Conservation (phyloP, 1,140 invertebrate genomes). For the Eriosoma lanigerum region DNA sequence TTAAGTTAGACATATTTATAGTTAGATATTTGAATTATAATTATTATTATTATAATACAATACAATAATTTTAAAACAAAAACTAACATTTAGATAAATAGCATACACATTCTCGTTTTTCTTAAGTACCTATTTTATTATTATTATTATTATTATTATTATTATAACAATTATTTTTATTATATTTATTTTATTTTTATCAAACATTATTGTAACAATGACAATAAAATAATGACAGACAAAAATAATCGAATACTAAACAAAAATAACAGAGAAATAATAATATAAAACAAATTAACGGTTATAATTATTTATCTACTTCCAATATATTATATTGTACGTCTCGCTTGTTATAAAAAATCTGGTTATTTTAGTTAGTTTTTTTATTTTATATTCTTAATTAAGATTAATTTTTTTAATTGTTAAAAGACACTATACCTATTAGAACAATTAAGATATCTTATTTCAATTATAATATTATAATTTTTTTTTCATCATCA, state of each 20-base stretch:
- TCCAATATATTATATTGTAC: slow-evolving; percentile 21
- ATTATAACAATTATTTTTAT: neutral
- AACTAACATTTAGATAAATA: slow-evolving; percentile 23
- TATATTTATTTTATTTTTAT: slow-evolving; percentile 3
- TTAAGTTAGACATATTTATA: slow-evolving; percentile 45
- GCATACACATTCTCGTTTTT: slow-evolving; percentile 16
- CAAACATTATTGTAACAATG: slow-evolving; percentile 32
- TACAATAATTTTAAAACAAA: slow-evolving; percentile 22
- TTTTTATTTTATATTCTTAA: slow-evolving; percentile 36
- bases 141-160: slow-evolving; percentile 21
- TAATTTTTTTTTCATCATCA: slow-evolving; percentile 42
- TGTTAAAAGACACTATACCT: slow-evolving; percentile 46
- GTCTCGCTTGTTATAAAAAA: slow-evolving; percentile 33
- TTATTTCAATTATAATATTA: slow-evolving; percentile 37
- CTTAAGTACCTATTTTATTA: slow-evolving; percentile 19
- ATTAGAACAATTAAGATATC: slow-evolving; percentile 45
- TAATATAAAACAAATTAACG: slow-evolving; percentile 23
- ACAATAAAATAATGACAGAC: slow-evolving; percentile 37
- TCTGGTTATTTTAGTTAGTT: slow-evolving; percentile 37
- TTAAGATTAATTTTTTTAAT: slow-evolving; percentile 39
- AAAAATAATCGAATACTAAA: neutral
- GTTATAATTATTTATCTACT: slow-evolving; percentile 13
- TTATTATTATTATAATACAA: slow-evolving; percentile 28
- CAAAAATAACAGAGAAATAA: slow-evolving; percentile 3
- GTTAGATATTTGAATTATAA: slow-evolving; percentile 46